Conservation (phyloP, 2,113 vertebrate genomes). For the Sialia sialis region DNA sequence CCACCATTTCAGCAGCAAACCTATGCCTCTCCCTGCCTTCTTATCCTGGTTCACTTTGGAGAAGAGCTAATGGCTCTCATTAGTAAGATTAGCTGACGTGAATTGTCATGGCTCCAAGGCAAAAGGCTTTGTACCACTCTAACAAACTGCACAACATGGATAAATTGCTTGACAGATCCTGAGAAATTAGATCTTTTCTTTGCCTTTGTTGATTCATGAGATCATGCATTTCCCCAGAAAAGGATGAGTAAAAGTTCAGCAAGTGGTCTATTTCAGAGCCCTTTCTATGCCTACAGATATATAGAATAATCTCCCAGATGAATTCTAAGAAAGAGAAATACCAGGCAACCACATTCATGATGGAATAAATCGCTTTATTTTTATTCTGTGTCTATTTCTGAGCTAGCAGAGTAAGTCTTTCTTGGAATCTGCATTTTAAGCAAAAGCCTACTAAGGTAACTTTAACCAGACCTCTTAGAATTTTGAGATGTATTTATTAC, state of each 20-base stretch:
- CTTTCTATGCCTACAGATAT: background rate
- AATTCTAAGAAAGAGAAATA: slow-evolving; percentile 59
- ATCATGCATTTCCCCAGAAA: background rate
- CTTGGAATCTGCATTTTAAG: slow-evolving; percentile 55
- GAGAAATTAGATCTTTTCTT: background rate
- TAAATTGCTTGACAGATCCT: background rate
- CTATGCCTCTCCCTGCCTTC: background rate
- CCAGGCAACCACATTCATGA: slow-evolving; percentile 35
- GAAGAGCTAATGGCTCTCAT: background rate
- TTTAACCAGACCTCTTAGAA: slow-evolving; percentile 44
- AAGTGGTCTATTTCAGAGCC: background rate
- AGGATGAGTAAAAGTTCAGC: background rate
- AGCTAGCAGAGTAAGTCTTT: slow-evolving; percentile 6
- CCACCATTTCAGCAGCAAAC: background rate
- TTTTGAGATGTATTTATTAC: slow-evolving; percentile 60
- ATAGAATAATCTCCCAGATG: slow-evolving; percentile 25
- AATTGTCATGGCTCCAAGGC: background rate
- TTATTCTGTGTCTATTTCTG: slow-evolving; percentile 40
- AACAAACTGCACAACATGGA: background rate
- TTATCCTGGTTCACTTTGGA: background rate
- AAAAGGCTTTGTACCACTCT: background rate
- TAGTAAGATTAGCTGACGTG: background rate
- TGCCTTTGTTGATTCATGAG: background rate
- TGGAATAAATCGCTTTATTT: slow-evolving; percentile 50
- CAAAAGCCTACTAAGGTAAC: slow-evolving; percentile 53